A percentile compares a stretch with the other conserved stretches of the same genome.
Evolutionary conservation across 2,888 invertebrate species (phyloP).

Genomic region (Galeruca laticollis): DNA sequence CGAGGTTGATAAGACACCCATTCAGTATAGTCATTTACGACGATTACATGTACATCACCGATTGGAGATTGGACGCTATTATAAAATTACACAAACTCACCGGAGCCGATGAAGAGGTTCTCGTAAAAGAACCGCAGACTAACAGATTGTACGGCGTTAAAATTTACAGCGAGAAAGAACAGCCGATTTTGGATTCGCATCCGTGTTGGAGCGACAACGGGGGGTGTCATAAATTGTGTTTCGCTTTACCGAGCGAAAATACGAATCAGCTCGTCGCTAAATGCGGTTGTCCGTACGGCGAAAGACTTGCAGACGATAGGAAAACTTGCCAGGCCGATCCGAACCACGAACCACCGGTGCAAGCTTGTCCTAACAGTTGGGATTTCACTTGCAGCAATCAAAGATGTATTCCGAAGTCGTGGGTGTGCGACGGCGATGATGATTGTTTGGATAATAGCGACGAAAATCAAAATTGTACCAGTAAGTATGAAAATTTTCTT

Average conservation of each 20-base stretch:
- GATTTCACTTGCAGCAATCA: slow-evolving; percentile 96
- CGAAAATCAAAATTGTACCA: slow-evolving; percentile 94
- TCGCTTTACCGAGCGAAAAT: slow-evolving; percentile 82
- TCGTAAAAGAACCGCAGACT: slow-evolving; percentile 90
- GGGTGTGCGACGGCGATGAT: slow-evolving; percentile 97
- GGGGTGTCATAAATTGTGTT: slow-evolving; percentile 95
- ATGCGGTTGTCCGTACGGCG: slow-evolving; percentile 95
- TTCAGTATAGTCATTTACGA: slow-evolving; percentile 92
- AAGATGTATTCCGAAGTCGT: slow-evolving; percentile 90
- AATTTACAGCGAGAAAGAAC: slow-evolving; percentile 81
- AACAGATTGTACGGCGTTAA: slow-evolving; percentile 93
- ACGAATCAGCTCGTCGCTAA: slow-evolving; percentile 68
- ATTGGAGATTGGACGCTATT: slow-evolving; percentile 96
- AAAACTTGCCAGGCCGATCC: slow-evolving; percentile 84
- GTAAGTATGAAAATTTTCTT: slow-evolving; percentile 69
- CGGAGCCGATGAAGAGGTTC: slow-evolving; percentile 87
- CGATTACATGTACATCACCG: slow-evolving; percentile 96
- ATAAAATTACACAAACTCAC: slow-evolving; percentile 89
- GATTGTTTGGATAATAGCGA: slow-evolving; percentile 97
- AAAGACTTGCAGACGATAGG: slow-evolving; percentile 80
- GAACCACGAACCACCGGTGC: slow-evolving; percentile 86
- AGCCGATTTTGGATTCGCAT: slow-evolving; percentile 77
- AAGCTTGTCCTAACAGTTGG: slow-evolving; percentile 91
- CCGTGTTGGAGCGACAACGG: slow-evolving; percentile 90
- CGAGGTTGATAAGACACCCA: slow-evolving; percentile 87